Evolutionary conservation across 2,113 vertebrate genomes (phyloP).

Genomic region (Oryctolagus cuniculus): mOryCun1.1 NC_091435.1:51995001-51995500

Average conservation of each 20-base stretch:
- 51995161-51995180: neutral
- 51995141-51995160: constrained; percentile 32
- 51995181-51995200: neutral
- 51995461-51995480: neutral
- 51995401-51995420: neutral
- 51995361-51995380: constrained; percentile 17
- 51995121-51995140: constrained; percentile 51
- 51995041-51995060: constrained; percentile 65
- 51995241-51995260: neutral
- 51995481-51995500: neutral
- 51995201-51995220: neutral
- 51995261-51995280: neutral
- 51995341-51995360: constrained; percentile 12
- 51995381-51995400: neutral
- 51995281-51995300: neutral
- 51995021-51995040: constrained; percentile 77
- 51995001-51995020: constrained; percentile 70
- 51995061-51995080: constrained; percentile 73
- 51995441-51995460: neutral
- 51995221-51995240: neutral
- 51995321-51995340: neutral
- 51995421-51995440: neutral
- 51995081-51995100: constrained; percentile 48
- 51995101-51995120: constrained; percentile 10
- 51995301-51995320: neutral